Percentiles rank a stretch among this genome's conserved stretches.
These are phyloP conservation scores for Drosophila funebris DNA, from an alignment of 1,140 invertebrate species.

Conservation along the genomic window DNA sequence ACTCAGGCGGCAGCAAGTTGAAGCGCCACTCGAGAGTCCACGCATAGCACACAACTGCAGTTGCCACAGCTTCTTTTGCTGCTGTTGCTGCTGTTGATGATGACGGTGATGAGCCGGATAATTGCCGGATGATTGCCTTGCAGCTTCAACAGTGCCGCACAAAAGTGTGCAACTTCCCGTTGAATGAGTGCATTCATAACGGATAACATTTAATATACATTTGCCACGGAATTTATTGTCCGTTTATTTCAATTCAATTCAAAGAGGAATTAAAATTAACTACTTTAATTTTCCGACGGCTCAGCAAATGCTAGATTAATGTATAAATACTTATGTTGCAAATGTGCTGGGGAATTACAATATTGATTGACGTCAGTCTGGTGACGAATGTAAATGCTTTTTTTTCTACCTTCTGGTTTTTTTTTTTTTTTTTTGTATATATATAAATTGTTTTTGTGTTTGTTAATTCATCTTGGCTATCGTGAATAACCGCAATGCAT, in stretches of 20 bases:
- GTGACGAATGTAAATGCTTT: neutral
- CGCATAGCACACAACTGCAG: neutral
- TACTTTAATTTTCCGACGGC: too few species aligned
- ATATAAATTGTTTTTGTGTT: neutral
- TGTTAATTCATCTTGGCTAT: neutral
- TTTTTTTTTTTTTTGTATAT: too few species aligned
- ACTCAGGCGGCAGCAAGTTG: neutral
- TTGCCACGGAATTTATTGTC: neutral
- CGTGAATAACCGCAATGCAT: slow-evolving; percentile 7
- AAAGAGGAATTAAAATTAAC: too few species aligned
- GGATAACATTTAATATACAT: neutral
- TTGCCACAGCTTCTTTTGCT: neutral
- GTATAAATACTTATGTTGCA: neutral
- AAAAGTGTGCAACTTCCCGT: slow-evolving; percentile 14
- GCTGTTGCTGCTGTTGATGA: neutral
- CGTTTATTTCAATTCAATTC: too few species aligned
- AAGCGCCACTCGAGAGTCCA: slow-evolving; percentile 12
- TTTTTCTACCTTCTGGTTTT: neutral
- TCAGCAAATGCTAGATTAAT: too few species aligned
- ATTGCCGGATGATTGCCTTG: slow-evolving; percentile 27
- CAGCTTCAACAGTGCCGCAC: slow-evolving; percentile 5
- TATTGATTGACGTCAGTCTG: neutral
- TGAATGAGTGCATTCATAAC: neutral
- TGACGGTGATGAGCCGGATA: slow-evolving; percentile 16
- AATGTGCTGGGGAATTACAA: neutral